Conservation (phyloP, 2,113 vertebrate species). For the Nothobranchius kuhntae region DNA sequence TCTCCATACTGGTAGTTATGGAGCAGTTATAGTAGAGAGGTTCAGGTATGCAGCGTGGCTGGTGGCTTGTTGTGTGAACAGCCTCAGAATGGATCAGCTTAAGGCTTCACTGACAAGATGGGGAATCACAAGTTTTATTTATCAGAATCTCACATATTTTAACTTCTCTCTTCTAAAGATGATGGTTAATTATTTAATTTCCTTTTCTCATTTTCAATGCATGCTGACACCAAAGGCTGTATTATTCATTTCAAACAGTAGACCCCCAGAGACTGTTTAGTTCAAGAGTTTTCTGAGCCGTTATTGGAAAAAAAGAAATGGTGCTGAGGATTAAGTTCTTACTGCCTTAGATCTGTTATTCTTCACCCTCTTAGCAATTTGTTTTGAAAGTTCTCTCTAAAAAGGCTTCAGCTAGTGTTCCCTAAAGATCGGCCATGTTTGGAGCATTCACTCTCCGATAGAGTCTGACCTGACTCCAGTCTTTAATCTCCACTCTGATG, state of each 20-base stretch:
- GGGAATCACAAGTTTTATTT: neutral
- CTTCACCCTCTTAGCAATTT: neutral
- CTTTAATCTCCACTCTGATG: too few species aligned
- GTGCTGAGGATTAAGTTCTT: neutral
- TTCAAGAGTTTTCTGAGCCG: neutral
- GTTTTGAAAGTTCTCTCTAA: neutral
- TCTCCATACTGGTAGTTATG: neutral
- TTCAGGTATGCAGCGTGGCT: neutral
- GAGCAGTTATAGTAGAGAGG: neutral
- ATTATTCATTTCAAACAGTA: neutral
- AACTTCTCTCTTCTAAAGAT: neutral
- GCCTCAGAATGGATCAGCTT: neutral
- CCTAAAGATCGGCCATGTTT: neutral
- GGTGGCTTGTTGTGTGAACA: too few species aligned
- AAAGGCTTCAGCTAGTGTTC: neutral
- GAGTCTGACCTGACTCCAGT: too few species aligned
- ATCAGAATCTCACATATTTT: neutral
- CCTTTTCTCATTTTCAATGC: neutral
- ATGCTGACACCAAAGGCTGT: neutral
- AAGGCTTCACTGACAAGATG: neutral
- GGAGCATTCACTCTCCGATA: neutral
- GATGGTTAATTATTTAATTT: neutral
- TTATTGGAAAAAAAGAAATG: constrained; percentile 7
- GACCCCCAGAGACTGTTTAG: neutral
- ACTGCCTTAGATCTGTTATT: neutral